These are phyloP conservation scores for Cephonodes hylas DNA, from an alignment of 2,888 invertebrate species.

Conservation along the genomic window DNA sequence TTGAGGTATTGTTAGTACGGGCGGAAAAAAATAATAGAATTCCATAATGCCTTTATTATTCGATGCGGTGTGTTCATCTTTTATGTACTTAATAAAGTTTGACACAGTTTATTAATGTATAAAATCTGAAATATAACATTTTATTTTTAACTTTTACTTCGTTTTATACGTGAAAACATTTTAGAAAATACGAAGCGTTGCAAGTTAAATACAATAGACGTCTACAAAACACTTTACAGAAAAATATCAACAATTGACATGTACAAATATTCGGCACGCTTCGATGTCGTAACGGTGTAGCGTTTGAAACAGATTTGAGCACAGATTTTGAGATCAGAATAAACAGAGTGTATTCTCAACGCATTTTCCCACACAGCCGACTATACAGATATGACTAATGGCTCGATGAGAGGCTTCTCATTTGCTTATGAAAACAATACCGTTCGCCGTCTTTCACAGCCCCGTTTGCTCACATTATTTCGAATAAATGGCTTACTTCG, in stretches of 20 bases:
- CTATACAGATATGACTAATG: neutral
- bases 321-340: neutral
- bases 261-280: neutral
- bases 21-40: too few species aligned
- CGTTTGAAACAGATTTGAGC: neutral
- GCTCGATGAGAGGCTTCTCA: neutral
- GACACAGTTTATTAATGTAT: conserved; percentile 19
- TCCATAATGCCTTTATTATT: too few species aligned
- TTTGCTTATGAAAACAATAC: conserved; percentile 10
- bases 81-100: conserved; percentile 26
- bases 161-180: neutral
- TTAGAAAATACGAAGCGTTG: neutral
- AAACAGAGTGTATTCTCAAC: neutral
- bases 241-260: neutral
- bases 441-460: neutral
- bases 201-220: neutral
- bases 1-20: too few species aligned
- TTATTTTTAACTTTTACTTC: neutral
- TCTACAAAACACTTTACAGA: neutral
- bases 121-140: conserved; percentile 17
- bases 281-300: neutral
- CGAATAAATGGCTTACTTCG: neutral
- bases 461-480: neutral
- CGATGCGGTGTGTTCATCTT: conserved; percentile 32
- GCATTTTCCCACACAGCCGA: neutral